These are phyloP conservation scores for Rugalucina vietnamica DNA, from an alignment of 2,888 invertebrate genomes.

Conservation along the genomic window DNA sequence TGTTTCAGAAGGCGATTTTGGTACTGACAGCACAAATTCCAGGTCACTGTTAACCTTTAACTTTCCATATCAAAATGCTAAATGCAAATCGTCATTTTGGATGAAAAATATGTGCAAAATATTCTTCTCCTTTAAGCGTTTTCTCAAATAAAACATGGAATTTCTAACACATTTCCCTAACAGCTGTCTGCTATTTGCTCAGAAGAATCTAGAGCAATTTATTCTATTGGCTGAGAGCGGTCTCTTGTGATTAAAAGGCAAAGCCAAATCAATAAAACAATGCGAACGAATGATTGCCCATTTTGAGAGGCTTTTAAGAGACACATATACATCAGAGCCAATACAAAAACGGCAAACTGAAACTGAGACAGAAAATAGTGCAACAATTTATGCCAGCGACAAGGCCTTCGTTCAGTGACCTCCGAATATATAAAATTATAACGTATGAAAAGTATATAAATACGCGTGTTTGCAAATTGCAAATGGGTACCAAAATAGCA, in stretches of 20 bases:
- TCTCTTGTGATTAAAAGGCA: constrained; percentile 5
- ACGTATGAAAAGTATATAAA: too few species aligned
- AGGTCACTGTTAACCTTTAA: too few species aligned
- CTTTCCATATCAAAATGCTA: too few species aligned
- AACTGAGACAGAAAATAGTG: not conserved
- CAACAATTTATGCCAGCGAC: not conserved
- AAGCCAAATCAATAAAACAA: not conserved
- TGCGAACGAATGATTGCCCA: not conserved
- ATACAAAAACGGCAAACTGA: not conserved
- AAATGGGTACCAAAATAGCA: too few species aligned
- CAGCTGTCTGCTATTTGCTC: not conserved
- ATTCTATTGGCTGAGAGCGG: constrained; percentile 7
- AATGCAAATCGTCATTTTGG: too few species aligned
- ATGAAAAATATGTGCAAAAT: too few species aligned
- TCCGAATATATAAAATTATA: too few species aligned
- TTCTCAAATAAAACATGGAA: not conserved
- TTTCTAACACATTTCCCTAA: not conserved
- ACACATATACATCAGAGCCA: not conserved
- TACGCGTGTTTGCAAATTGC: too few species aligned
- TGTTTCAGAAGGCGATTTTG: too few species aligned
- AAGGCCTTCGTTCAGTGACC: too few species aligned
- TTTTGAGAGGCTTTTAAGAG: not conserved
- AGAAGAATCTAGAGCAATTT: not conserved
- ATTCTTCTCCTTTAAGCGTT: too few species aligned
- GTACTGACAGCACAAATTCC: too few species aligned